Conservation (phyloP, 2,797 vertebrate species). For the Coccyzus lansbergi region DNA sequence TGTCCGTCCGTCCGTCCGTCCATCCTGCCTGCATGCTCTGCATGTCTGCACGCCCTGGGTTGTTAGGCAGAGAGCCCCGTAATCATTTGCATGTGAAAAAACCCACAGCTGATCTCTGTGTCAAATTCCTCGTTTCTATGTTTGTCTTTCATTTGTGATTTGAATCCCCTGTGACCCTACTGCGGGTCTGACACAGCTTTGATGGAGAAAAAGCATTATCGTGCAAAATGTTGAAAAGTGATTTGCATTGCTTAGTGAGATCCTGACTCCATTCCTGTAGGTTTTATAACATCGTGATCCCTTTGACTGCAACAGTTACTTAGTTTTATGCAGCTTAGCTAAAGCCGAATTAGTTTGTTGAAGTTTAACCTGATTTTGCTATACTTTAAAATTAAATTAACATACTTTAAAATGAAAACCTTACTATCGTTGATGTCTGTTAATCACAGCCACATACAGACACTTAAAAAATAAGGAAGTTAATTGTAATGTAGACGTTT, state of each 20-base stretch:
- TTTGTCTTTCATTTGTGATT: constrained; percentile 46
- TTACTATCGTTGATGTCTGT: not conserved
- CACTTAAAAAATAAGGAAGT: not conserved
- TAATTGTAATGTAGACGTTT: not conserved
- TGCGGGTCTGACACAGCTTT: not conserved
- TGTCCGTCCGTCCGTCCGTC: constrained; percentile 67
- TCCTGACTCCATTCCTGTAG: not conserved
- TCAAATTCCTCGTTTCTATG: constrained; percentile 46
- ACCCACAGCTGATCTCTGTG: not conserved
- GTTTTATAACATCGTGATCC: not conserved
- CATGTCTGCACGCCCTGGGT: constrained; percentile 71
- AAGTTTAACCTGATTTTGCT: not conserved
- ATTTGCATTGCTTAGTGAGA: not conserved
- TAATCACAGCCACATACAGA: not conserved
- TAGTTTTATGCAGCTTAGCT: not conserved
- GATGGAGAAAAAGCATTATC: not conserved
- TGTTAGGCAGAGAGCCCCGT: constrained; percentile 25
- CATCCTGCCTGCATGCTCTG: constrained; percentile 81
- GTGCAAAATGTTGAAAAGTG: not conserved
- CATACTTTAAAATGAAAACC: not conserved
- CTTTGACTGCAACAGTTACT: not conserved
- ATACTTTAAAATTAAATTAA: not conserved
- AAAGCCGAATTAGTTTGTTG: not conserved
- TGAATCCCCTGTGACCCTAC: not conserved
- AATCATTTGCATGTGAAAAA: constrained; percentile 54